These are phyloP conservation scores for Drosophila falleni DNA, from an alignment of 2,888 invertebrate species.

Conservation along the genomic window DNA sequence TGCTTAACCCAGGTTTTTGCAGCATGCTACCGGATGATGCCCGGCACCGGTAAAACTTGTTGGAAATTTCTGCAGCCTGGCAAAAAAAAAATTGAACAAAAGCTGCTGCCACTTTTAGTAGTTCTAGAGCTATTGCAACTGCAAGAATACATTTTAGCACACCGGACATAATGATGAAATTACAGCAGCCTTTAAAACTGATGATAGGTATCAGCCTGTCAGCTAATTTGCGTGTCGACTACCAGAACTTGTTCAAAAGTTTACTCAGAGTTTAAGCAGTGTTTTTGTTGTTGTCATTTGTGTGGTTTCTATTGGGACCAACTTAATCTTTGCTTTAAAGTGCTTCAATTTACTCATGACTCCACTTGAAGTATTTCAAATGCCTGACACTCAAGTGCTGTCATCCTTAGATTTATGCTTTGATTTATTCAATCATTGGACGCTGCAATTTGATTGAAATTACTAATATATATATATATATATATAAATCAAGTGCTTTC, in stretches of 20 bases:
- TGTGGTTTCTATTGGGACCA: constrained; percentile 8
- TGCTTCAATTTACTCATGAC: background rate
- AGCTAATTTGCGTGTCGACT: constrained; percentile 62
- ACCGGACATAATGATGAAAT: constrained; percentile 67
- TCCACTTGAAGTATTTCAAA: constrained; percentile 8
- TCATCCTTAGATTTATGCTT: background rate
- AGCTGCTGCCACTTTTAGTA: constrained; percentile 19
- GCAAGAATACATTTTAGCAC: constrained; percentile 38
- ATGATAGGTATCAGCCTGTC: constrained; percentile 53
- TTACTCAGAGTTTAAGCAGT: constrained; percentile 35
- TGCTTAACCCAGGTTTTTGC: constrained; percentile 52
- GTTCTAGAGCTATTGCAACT: constrained; percentile 10
- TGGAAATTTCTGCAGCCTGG: constrained; percentile 34
- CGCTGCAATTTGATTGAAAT: constrained; percentile 46
- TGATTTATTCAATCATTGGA: background rate
- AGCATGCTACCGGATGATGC: constrained; percentile 51
- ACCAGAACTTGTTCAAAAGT: constrained; percentile 24
- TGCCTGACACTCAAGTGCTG: background rate
- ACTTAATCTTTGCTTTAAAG: constrained; percentile 1
- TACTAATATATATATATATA: constrained; percentile 13
- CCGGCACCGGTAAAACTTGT: constrained; percentile 60
- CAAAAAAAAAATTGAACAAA: constrained; percentile 52
- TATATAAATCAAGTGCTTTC: constrained; percentile 30
- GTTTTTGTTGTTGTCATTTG: constrained; percentile 19
- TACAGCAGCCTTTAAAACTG: constrained; percentile 50